A percentile compares a stretch with the other conserved stretches of the same genome.
Evolutionary conservation across 2,797 vertebrate genomes (phyloP).

Genomic region (Coranthus polyacanthus): DNA sequence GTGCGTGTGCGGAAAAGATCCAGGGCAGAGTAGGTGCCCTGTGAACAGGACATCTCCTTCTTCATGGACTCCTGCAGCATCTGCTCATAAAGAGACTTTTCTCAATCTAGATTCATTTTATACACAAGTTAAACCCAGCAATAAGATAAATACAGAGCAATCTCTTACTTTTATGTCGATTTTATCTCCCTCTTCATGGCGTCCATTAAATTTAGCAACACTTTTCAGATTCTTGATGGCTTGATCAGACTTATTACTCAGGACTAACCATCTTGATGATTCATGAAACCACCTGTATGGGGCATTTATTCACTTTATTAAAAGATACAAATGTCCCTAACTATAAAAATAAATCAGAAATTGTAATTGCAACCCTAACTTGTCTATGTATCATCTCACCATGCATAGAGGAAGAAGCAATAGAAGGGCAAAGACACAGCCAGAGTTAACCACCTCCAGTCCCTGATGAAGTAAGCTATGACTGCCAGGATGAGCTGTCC

Average conservation of each 20-base stretch:
- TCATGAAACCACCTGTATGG: constrained; percentile 89
- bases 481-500: constrained; percentile 83
- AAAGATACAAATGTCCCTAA: background rate
- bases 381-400: constrained; percentile 85
- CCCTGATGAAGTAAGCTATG: constrained; percentile 83
- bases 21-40: constrained; percentile 73
- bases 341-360: background rate
- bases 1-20: constrained; percentile 87
- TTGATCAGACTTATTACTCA: constrained; percentile 81
- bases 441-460: constrained; percentile 87
- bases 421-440: constrained; percentile 85
- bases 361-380: background rate
- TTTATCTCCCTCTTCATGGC: constrained; percentile 78
- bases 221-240: constrained; percentile 85
- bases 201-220: constrained; percentile 85
- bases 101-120: background rate
- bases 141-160: background rate
- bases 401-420: constrained; percentile 82
- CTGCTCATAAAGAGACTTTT: constrained; percentile 55
- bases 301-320: constrained; percentile 9
- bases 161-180: constrained; percentile 78
- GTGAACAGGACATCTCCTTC: constrained; percentile 83
- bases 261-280: constrained; percentile 90
- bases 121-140: background rate
- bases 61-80: constrained; percentile 87